These are phyloP conservation scores for Ceyx melanurus DNA, from an alignment of 2,113 vertebrate genomes.

Conservation along the genomic window DNA sequence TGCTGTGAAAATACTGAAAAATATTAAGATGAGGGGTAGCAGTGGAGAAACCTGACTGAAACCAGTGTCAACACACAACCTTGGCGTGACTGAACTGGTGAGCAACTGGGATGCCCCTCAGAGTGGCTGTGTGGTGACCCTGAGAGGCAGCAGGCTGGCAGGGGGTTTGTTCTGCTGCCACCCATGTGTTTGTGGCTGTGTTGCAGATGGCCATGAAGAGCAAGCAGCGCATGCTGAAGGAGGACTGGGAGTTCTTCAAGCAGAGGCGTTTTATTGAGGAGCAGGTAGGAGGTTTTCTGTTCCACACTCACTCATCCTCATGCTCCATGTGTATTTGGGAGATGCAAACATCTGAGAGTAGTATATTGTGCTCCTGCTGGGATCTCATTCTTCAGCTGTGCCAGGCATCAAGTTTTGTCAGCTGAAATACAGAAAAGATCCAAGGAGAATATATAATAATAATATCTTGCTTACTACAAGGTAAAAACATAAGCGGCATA, in stretches of 20 bases:
- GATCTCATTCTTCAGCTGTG: not conserved
- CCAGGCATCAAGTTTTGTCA: not conserved
- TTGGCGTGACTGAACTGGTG: not conserved
- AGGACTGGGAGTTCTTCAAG: slow-evolving; percentile 96
- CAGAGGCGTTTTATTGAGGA: slow-evolving; percentile 93
- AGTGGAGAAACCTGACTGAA: not conserved
- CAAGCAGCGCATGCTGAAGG: slow-evolving; percentile 90
- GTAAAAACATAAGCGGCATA: not conserved
- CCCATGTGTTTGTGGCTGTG: too few species aligned
- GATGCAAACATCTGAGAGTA: not conserved
- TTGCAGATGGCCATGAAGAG: slow-evolving; percentile 86
- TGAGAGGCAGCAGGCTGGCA: too few species aligned
- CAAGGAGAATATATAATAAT: not conserved
- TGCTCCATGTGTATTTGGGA: not conserved
- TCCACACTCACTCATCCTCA: not conserved
- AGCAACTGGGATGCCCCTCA: not conserved
- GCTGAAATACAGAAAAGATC: not conserved
- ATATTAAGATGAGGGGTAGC: not conserved
- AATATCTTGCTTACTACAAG: not conserved
- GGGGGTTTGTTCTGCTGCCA: too few species aligned
- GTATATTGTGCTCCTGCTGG: not conserved
- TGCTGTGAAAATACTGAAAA: not conserved
- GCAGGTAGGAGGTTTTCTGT: slow-evolving; percentile 79
- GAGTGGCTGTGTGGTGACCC: not conserved
- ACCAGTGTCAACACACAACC: not conserved